A percentile compares a stretch with the other conserved stretches of the same genome.
phyloP scores from a whole-genome alignment of 1,140 invertebrate genomes.

The Eumaeus atala region DNA sequence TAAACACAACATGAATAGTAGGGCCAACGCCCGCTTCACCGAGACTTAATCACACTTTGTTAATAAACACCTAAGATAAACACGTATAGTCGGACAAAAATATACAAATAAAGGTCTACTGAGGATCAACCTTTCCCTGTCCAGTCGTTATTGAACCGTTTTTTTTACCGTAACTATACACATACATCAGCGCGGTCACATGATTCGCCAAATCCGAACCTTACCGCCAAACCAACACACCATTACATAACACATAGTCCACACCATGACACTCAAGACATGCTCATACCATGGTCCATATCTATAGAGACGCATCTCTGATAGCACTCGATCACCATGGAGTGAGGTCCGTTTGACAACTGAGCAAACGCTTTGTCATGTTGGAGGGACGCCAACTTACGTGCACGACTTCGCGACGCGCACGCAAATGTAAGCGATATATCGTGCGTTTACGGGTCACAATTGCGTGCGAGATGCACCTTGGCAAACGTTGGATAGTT shows the following conservation, averaged over 20 bases:
- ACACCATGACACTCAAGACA: conserved; percentile 15
- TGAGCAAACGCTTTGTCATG: conserved; percentile 40
- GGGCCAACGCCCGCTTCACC: no score
- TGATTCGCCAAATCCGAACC: conserved; percentile 7
- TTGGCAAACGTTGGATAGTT: conserved; percentile 16
- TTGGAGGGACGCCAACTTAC: conserved; percentile 43
- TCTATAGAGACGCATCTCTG: conserved; percentile 45
- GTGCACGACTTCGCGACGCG: conserved; percentile 17
- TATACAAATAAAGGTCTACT: no score
- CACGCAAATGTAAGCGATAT: not conserved
- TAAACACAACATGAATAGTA: no score
- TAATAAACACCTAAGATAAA: no score
- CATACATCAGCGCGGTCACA: no score
- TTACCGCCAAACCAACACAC: conserved; percentile 14
- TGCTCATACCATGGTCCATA: conserved; percentile 63
- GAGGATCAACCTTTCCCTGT: no score
- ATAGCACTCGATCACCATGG: conserved; percentile 31
- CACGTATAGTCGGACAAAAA: no score
- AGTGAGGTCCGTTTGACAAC: conserved; percentile 37
- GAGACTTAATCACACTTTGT: no score
- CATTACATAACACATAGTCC: conserved; percentile 49
- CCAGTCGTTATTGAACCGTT: no score
- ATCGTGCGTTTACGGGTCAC: not conserved
- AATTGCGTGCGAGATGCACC: not conserved
- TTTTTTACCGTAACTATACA: no score